phyloP scores from a whole-genome alignment of 1,140 invertebrate species.

The Druon quercuslanigerum region DNA sequence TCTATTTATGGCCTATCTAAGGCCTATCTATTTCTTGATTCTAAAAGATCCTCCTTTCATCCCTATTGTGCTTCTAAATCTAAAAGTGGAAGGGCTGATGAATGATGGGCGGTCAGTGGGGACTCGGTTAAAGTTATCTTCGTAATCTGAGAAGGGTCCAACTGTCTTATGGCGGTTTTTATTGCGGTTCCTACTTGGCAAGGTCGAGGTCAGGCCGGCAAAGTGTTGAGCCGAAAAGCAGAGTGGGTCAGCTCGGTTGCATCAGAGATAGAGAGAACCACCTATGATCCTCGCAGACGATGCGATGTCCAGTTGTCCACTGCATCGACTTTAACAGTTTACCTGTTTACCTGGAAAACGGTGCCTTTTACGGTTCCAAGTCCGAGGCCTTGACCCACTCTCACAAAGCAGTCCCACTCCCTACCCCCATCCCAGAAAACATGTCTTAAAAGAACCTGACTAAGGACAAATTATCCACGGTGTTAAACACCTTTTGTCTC shows the following conservation, averaged over 20 bases:
- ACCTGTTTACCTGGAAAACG: slow-evolving; percentile 41
- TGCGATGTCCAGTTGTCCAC: slow-evolving; percentile 27
- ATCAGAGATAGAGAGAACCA: slow-evolving; percentile 27
- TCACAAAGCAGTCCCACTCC: slow-evolving; percentile 43
- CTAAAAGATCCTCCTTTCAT: too few relatives aligned
- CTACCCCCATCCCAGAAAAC: slow-evolving; percentile 35
- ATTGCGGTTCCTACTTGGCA: slow-evolving; percentile 59
- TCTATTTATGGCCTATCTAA: too few relatives aligned
- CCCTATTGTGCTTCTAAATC: too few relatives aligned
- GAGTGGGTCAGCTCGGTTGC: slow-evolving; percentile 64
- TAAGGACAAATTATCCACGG: not conserved
- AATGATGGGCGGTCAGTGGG: slow-evolving; percentile 69
- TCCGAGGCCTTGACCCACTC: slow-evolving; percentile 66
- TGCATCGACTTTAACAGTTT: slow-evolving; percentile 33
- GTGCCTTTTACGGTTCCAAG: slow-evolving; percentile 39
- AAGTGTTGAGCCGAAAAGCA: slow-evolving; percentile 57
- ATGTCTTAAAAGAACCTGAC: not conserved
- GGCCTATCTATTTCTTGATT: too few relatives aligned
- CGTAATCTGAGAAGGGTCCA: slow-evolving; percentile 70
- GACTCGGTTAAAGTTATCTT: slow-evolving; percentile 70
- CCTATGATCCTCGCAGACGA: slow-evolving; percentile 1
- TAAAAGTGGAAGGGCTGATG: slow-evolving; percentile 59
- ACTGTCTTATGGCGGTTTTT: slow-evolving; percentile 61
- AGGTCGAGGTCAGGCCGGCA: slow-evolving; percentile 67
- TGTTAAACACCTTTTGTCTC: not conserved